Base-by-base conservation (phyloP, 2,888 invertebrate genomes). In the Drosophila barbarae region DNA sequence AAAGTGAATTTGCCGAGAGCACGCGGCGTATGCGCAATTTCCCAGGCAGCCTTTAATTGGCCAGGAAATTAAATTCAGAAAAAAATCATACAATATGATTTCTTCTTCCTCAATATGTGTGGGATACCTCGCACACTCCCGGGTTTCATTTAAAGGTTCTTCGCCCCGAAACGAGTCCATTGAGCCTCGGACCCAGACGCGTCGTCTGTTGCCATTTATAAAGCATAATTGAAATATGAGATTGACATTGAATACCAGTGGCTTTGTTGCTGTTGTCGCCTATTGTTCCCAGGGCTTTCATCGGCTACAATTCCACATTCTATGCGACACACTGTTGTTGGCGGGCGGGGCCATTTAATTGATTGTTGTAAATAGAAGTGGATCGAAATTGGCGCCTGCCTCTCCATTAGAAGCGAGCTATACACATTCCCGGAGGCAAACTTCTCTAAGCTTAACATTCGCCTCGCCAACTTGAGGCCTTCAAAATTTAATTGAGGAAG, bases 221-320 rank as follows among this genome's bases (percentile, higher is more conserved):
- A 77, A 78, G 75, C 78, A 79, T 84, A 84, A 80, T 84, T 80
- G 80, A 84, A 80, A 80, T 84, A 78, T 76, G 84, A 80, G 80
- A 84, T 84, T 82, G 80, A 84, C 79, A 82, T 76, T 74, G 77
- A 84, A 80, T 80, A 74, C 76, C 74, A 51, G 58, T 15, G 58
- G 49, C 61, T 58, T 52, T 69, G 70, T 55, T 66, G 47, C 52
- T 41, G 49, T 52, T 60, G 60, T 38, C 46, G 59, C 59, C 52
- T 15, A 32, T 68, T 68, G 67, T 68, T 52, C 69, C 47, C 58
- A 9, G 30, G 41, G 46, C 66, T 68, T 58, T 58, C 66, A 68
- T 50, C 50, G 44, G 58, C 30, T 46, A 42, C 69, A 58, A 36
- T 51, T 51, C 59, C 69, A 54, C 63, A 47, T 32, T 39, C 39